Conservation (phyloP, 1,140 invertebrate species). For the Mylabris phalerata region DNA sequence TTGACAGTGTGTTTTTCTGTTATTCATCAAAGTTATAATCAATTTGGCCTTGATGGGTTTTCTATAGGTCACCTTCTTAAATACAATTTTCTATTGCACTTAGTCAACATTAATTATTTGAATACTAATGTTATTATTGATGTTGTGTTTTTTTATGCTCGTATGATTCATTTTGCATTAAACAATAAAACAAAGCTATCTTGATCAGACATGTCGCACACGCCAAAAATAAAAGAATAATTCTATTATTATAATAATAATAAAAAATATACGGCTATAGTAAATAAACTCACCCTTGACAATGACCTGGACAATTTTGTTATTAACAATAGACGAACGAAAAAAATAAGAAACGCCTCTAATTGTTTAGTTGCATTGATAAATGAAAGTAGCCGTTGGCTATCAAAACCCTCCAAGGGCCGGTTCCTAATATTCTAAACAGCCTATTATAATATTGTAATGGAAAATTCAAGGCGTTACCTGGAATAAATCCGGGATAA, state of each 20-base stretch:
- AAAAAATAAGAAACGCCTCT: too few species aligned
- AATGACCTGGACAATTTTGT: too few species aligned
- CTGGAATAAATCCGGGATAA: conserved; percentile 5
- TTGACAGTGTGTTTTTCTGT: not conserved
- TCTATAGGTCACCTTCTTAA: conserved; percentile 12
- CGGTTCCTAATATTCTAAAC: not conserved
- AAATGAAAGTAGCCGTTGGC: conserved; percentile 4
- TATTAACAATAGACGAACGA: too few species aligned
- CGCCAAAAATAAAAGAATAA: conserved; percentile 2
- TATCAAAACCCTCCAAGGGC: not conserved
- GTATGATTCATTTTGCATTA: conserved; percentile 7
- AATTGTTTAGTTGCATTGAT: too few species aligned
- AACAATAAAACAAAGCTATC: conserved; percentile 8
- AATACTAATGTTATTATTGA: conserved; percentile 11
- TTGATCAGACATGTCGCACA: conserved; percentile 14
- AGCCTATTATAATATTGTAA: not conserved
- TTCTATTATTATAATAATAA: not conserved
- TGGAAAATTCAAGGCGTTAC: not conserved
- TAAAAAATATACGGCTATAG: too few species aligned
- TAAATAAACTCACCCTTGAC: too few species aligned
- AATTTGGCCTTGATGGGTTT: conserved; percentile 4
- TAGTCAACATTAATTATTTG: conserved; percentile 10
- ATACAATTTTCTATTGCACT: conserved; percentile 5
- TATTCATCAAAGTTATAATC: not conserved
- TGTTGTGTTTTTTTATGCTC: not conserved